These are phyloP conservation scores for Penaeus vannamei DNA, from an alignment of 1,140 invertebrate species.

Conservation along the genomic window DNA sequence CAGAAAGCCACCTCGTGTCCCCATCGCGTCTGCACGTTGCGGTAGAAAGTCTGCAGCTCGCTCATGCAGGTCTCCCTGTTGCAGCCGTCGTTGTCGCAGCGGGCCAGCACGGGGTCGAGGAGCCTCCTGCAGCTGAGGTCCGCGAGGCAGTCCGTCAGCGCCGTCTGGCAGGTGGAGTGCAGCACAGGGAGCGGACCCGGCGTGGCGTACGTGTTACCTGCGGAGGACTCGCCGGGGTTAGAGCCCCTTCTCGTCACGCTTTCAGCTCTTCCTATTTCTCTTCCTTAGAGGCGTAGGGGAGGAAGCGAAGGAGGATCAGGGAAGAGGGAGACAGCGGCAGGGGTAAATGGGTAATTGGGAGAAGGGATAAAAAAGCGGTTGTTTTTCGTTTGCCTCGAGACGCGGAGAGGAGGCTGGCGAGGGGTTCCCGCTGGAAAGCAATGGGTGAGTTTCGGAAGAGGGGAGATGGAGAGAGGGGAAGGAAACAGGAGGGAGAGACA, in stretches of 20 bases:
- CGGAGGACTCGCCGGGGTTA: background rate
- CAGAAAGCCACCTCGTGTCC: constrained; percentile 92
- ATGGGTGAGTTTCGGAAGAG: too few relatives aligned
- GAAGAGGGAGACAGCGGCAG: background rate
- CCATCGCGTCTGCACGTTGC: constrained; percentile 82
- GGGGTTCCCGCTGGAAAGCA: too few relatives aligned
- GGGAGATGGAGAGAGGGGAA: too few relatives aligned
- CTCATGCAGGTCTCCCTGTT: constrained; percentile 89
- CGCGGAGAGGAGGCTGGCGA: too few relatives aligned
- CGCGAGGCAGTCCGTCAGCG: constrained; percentile 82
- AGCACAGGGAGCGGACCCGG: constrained; percentile 31
- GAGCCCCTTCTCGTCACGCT: background rate
- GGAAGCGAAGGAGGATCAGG: background rate
- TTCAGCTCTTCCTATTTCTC: background rate
- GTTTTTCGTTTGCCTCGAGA: too few relatives aligned
- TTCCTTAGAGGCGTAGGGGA: too few relatives aligned
- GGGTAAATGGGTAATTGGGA: too few relatives aligned
- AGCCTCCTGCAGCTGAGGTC: constrained; percentile 82
- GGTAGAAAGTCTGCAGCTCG: constrained; percentile 87
- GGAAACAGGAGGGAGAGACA: too few relatives aligned
- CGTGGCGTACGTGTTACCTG: constrained; percentile 34
- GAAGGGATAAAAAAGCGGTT: too few relatives aligned
- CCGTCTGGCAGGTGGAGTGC: constrained; percentile 80
- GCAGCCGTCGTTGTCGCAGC: constrained; percentile 81
- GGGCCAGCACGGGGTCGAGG: constrained; percentile 84